These are phyloP conservation scores for Paragorgia papillata DNA, from an alignment of 92 coral and sea anemone species.

Conservation along the genomic window DNA sequence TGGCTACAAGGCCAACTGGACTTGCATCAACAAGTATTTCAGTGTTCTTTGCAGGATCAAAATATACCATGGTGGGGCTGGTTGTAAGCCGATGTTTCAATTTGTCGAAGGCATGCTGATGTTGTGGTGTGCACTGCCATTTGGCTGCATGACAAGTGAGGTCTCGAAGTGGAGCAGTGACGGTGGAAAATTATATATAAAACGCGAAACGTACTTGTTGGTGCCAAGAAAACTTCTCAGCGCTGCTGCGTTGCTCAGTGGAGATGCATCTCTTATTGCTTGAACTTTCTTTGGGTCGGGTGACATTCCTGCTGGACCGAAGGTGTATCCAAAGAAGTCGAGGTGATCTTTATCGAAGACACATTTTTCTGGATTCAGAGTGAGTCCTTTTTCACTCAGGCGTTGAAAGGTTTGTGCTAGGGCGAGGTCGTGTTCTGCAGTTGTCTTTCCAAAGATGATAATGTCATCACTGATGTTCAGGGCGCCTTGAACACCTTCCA, in stretches of 20 bases:
- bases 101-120: conserved; percentile 32
- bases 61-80: conserved; percentile 31
- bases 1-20: conserved; percentile 45
- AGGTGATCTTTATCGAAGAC: conserved; percentile 44
- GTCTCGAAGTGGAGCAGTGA: not conserved
- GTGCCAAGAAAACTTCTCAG: conserved; percentile 66
- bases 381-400: conserved; percentile 56
- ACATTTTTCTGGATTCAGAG: conserved; percentile 53
- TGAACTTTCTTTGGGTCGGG: conserved; percentile 61
- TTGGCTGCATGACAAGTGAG: conserved; percentile 11
- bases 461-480: conserved; percentile 63
- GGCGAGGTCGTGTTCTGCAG: conserved; percentile 56
- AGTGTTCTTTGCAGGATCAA: conserved; percentile 34
- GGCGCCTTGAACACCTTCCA: conserved; percentile 50
- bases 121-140: conserved; percentile 20
- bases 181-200: conserved; percentile 13
- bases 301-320: conserved; percentile 51
- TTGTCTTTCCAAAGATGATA: conserved; percentile 50
- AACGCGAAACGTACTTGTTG: conserved; percentile 48
- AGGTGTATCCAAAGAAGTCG: conserved; percentile 56
- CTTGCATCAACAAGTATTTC: conserved; percentile 41
- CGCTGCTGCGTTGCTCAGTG: conserved; percentile 55
- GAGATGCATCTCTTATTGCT: conserved; percentile 36
- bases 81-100: conserved; percentile 32
- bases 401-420: conserved; percentile 43